Evolutionary conservation across 2,797 vertebrate genomes (phyloP).

Genomic region (Acanthurus lineatus): DNA sequence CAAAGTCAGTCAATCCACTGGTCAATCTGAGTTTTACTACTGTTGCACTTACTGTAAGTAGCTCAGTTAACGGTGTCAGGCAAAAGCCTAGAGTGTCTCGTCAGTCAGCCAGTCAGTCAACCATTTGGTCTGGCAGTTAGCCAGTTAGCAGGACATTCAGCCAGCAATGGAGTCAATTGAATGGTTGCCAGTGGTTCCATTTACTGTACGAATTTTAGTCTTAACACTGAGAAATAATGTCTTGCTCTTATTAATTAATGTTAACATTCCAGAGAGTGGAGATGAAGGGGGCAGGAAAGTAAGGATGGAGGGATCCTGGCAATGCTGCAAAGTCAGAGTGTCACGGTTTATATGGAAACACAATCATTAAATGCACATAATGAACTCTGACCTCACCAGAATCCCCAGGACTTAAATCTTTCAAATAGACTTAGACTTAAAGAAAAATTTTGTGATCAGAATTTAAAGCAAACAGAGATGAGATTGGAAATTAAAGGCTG

Average conservation of each 20-base stretch:
- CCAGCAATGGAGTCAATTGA: slow-evolving; percentile 52
- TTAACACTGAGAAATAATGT: slow-evolving; percentile 58
- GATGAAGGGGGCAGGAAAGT: background rate
- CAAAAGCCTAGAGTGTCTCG: slow-evolving; percentile 46
- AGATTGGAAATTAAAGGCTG: background rate
- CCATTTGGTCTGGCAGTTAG: slow-evolving; percentile 39
- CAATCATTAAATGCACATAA: slow-evolving; percentile 31
- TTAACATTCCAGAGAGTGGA: slow-evolving; percentile 42
- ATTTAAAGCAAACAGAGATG: background rate
- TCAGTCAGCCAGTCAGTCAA: slow-evolving; percentile 49
- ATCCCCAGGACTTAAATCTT: slow-evolving; percentile 17
- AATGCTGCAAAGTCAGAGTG: slow-evolving; percentile 35
- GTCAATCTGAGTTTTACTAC: slow-evolving; percentile 35
- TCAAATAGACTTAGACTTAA: slow-evolving; percentile 13
- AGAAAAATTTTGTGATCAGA: slow-evolving; percentile 4
- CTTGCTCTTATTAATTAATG: slow-evolving; percentile 56
- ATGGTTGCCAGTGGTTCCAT: slow-evolving; percentile 67
- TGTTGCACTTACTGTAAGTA: slow-evolving; percentile 45
- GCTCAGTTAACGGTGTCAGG: slow-evolving; percentile 48
- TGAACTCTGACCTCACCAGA: slow-evolving; percentile 15
- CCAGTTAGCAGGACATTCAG: slow-evolving; percentile 52
- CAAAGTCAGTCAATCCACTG: slow-evolving; percentile 31
- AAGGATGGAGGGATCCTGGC: slow-evolving; percentile 13
- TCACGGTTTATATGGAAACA: slow-evolving; percentile 25
- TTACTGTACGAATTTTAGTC: slow-evolving; percentile 55